Evolutionary conservation across 2,888 invertebrate species (phyloP).

Genomic region (Apoderus coryli): DNA sequence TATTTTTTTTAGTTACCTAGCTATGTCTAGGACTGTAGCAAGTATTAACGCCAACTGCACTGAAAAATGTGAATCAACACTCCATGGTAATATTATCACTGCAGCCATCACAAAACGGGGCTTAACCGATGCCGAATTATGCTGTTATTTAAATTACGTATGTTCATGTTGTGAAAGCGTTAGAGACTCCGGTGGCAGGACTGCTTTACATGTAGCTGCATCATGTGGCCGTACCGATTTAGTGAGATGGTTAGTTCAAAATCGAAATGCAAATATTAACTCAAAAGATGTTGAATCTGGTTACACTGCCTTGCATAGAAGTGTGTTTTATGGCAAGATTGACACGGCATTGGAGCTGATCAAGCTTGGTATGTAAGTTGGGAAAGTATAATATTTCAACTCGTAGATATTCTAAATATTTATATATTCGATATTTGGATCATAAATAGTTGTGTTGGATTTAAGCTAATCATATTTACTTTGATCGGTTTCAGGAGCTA

Average conservation of each 20-base stretch:
- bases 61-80: constrained; percentile 39
- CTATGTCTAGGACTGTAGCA: too few species aligned
- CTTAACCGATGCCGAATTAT: constrained; percentile 41
- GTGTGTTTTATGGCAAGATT: constrained; percentile 71
- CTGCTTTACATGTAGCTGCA: constrained; percentile 63
- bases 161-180: constrained; percentile 34
- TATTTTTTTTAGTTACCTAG: too few species aligned
- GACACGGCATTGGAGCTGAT: constrained; percentile 55
- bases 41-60: too few species aligned
- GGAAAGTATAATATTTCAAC: too few species aligned
- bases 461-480: too few species aligned
- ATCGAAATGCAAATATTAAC: constrained; percentile 45
- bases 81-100: constrained; percentile 44
- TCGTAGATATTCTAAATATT: too few species aligned
- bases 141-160: constrained; percentile 29
- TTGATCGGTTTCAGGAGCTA: constrained; percentile 41
- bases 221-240: constrained; percentile 55
- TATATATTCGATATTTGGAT: too few species aligned
- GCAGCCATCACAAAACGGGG: constrained; percentile 50
- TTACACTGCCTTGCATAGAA: constrained; percentile 68
- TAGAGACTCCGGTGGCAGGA: constrained; percentile 46
- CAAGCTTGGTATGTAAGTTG: constrained; percentile 40
- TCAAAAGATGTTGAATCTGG: constrained; percentile 56
- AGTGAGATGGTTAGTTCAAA: constrained; percentile 58
- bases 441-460: too few species aligned